Percentiles rank a stretch among this genome's conserved stretches.
Evolutionary conservation across 1,140 invertebrate genomes (phyloP).

Genomic region (Bombyx mandarina): DNA sequence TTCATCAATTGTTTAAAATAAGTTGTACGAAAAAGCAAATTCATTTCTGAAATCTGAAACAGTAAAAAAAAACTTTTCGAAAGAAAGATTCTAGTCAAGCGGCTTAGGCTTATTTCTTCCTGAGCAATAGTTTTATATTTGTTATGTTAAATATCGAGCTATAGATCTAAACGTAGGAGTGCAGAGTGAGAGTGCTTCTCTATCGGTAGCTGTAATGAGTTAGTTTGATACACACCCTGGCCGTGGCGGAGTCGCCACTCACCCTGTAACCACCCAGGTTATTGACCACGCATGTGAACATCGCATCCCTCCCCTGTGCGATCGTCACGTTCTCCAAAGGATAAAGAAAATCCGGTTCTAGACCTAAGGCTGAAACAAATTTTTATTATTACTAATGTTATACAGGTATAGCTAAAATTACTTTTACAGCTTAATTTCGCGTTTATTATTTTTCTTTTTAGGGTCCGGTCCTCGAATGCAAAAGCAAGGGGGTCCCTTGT

Average conservation of each 20-base stretch:
- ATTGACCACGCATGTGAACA: constrained; percentile 91
- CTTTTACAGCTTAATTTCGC: too few species aligned
- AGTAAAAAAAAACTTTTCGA: too few species aligned
- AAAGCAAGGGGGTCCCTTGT: too few species aligned
- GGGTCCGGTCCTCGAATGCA: too few species aligned
- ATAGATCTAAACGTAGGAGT: constrained; percentile 54
- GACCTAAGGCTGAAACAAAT: constrained; percentile 66
- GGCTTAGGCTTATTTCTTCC: not conserved
- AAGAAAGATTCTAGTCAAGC: not conserved
- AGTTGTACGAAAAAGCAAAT: too few species aligned
- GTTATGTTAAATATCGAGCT: constrained; percentile 16
- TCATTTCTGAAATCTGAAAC: too few species aligned
- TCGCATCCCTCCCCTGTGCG: constrained; percentile 87
- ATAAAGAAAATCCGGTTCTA: constrained; percentile 88
- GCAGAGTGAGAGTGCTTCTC: constrained; percentile 53
- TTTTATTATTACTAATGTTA: not conserved
- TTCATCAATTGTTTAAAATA: not conserved
- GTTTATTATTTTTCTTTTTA: too few species aligned
- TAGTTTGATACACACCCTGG: constrained; percentile 81
- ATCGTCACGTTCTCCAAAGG: constrained; percentile 90
- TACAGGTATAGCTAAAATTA: too few species aligned
- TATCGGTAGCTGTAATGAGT: constrained; percentile 61
- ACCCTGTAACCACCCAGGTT: constrained; percentile 93
- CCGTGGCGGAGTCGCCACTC: constrained; percentile 87
- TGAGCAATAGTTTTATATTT: not conserved